Base-by-base conservation (phyloP, 1,140 invertebrate species). In the Metaphire vulgaris region DNA sequence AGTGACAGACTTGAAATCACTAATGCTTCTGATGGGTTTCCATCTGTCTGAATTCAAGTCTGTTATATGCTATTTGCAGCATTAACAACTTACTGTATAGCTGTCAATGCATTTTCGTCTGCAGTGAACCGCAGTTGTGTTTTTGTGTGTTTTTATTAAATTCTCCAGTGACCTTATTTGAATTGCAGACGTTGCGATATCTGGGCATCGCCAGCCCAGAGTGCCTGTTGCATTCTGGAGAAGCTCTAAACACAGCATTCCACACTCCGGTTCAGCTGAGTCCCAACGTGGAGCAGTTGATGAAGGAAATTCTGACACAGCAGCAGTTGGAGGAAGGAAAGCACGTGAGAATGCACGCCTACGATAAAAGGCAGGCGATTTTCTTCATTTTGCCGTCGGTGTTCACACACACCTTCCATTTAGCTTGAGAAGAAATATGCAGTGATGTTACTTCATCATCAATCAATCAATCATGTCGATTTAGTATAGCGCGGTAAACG, bases 201-300 rank as follows among this genome's bases (percentile, higher is more conserved):
- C 92, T 98, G 80, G 94, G 93, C 0, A 89, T 93, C 83, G 94
- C 93, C 0, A 97, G 94, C 85, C 92, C 95, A 0, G 96, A 98
- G 86, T 95, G 94, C 81, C 87, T 92, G 14, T 75, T 84, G 26
- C 74, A 77, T 1, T 81, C 82, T 16, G 85, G 83, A 2, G 81
- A 83, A 67, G 83, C 83, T n/a, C 80, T 87, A 6, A 87, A 87
- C 75, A 80, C 84, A 16, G 81, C 86, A 33, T 80, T 82, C 29
- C 80, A 80, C 28, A 75, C 84, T 67, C 82, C 83, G n/a, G 85
- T 84, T 75, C 82, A 84, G n/a, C 79, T 86, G 41, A 82, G 82
- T 73, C 79, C 79, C 29, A 72, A 80, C 31, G 81, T 82, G 15
- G 86, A 88, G 78, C 75, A 77, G 2, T 79, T 80, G 41, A 56